Evolutionary conservation across 2,797 vertebrate genomes (phyloP).

Genomic region (Characodon lateralis): DNA sequence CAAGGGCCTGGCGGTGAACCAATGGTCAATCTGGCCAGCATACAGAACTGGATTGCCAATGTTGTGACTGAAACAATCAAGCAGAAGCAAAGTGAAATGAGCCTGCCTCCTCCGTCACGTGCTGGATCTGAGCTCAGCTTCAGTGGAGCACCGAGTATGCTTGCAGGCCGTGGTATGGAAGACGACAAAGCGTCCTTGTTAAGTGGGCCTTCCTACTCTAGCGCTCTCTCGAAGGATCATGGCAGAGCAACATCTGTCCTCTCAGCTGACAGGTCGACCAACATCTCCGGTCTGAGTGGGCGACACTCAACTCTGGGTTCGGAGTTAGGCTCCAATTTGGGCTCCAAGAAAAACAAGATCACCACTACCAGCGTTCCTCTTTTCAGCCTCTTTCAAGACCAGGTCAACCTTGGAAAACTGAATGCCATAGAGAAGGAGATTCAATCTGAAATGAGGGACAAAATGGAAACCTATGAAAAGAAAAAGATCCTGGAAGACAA

Average conservation of each 20-base stretch:
- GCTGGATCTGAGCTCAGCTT: slow-evolving; percentile 79
- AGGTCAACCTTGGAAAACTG: slow-evolving; percentile 88
- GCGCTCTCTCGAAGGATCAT: slow-evolving; percentile 51
- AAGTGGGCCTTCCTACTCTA: slow-evolving; percentile 77
- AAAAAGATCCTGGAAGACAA: slow-evolving; percentile 93
- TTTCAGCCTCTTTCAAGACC: slow-evolving; percentile 93
- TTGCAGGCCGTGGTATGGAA: slow-evolving; percentile 63
- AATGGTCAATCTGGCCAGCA: slow-evolving; percentile 88
- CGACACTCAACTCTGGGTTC: slow-evolving; percentile 50
- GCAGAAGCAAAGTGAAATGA: slow-evolving; percentile 91
- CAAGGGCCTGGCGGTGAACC: slow-evolving; percentile 84
- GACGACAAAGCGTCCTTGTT: slow-evolving; percentile 86
- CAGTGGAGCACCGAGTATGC: slow-evolving; percentile 54
- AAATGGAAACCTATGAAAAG: slow-evolving; percentile 88
- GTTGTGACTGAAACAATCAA: slow-evolving; percentile 93
- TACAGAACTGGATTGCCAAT: slow-evolving; percentile 95
- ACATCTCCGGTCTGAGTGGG: slow-evolving; percentile 75
- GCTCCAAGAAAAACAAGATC: slow-evolving; percentile 75
- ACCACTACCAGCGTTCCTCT: slow-evolving; percentile 89
- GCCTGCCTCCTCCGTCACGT: slow-evolving; percentile 79
- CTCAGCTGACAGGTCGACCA: slow-evolving; percentile 63
- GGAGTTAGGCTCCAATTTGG: slow-evolving; percentile 42
- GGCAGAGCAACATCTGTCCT: slow-evolving; percentile 61
- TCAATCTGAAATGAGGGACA: slow-evolving; percentile 87
- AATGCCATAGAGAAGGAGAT: slow-evolving; percentile 89